These are phyloP conservation scores for Eulemur rubriventer DNA, from an alignment of 2,797 vertebrate genomes.

Conservation along the genomic window DNA sequence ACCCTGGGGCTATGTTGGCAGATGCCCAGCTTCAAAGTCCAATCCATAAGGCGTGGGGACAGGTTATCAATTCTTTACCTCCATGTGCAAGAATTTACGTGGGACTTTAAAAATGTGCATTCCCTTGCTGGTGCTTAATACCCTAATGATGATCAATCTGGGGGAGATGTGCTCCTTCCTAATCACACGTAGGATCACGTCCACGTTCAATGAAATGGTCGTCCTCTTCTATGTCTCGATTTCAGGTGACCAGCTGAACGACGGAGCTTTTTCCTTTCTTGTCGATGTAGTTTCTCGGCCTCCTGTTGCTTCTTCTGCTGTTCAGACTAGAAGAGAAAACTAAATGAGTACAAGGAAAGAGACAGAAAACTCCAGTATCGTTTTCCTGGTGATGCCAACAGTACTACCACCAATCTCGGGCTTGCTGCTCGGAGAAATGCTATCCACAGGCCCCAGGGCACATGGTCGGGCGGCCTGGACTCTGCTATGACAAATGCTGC, in stretches of 20 bases:
- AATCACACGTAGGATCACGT: not conserved
- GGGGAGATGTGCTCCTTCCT: not conserved
- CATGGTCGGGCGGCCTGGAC: accelerated
- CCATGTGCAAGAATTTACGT: not conserved
- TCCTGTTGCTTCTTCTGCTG: constrained; percentile 93
- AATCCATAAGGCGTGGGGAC: not conserved
- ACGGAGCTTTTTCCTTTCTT: constrained; percentile 93
- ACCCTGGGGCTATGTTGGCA: not conserved
- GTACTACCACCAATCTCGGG: accelerated
- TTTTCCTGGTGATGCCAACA: not conserved
- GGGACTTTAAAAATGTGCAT: not conserved
- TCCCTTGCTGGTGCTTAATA: not conserved
- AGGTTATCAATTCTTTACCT: not conserved
- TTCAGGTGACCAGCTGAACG: constrained; percentile 93
- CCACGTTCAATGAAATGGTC: constrained; percentile 77
- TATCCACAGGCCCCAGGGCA: not conserved
- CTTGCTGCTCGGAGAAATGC: not conserved
- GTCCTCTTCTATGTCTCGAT: constrained; percentile 82
- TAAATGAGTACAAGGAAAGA: not conserved
- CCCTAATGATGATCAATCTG: not conserved
- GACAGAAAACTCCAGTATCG: accelerated
- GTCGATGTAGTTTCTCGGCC: constrained; percentile 92
- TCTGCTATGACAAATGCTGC: not conserved
- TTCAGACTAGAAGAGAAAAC: constrained; percentile 82
- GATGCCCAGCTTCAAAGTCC: not conserved